phyloP scores from a whole-genome alignment of 2,888 invertebrate species.

The Mimumesa dahlbomi region DNA sequence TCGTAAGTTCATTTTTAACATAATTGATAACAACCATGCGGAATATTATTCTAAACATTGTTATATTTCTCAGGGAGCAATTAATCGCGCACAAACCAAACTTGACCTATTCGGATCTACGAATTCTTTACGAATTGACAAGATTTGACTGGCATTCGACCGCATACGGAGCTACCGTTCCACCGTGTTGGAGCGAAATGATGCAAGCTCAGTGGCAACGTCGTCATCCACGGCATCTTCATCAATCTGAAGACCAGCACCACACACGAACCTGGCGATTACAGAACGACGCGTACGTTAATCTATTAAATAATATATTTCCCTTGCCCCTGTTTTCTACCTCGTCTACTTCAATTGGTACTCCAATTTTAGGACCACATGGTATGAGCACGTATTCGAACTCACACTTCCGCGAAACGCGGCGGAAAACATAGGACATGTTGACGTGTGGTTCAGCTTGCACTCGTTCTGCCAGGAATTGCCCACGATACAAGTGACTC shows the following conservation, averaged over 20 bases:
- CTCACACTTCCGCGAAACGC: constrained; percentile 90
- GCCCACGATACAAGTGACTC: constrained; percentile 90
- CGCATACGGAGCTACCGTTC: constrained; percentile 92
- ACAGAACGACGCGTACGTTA: constrained; percentile 89
- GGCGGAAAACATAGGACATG: constrained; percentile 88
- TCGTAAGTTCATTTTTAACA: constrained; percentile 59
- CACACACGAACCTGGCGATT: constrained; percentile 93
- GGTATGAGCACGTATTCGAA: constrained; percentile 96
- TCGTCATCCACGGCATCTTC: constrained; percentile 91
- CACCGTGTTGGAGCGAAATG: constrained; percentile 96
- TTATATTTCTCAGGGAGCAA: constrained; percentile 66
- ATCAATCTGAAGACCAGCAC: constrained; percentile 86
- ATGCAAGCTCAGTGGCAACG: constrained; percentile 95
- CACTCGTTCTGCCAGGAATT: constrained; percentile 88
- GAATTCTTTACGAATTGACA: constrained; percentile 87
- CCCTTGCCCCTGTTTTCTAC: neutral
- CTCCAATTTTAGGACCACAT: constrained; percentile 83
- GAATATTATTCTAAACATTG: neutral
- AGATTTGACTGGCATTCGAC: constrained; percentile 87
- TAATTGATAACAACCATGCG: neutral
- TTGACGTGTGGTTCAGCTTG: constrained; percentile 92
- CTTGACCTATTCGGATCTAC: constrained; percentile 83
- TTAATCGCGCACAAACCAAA: constrained; percentile 83
- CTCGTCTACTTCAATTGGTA: constrained; percentile 1
- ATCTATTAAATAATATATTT: neutral